Base-by-base conservation (phyloP, 2,888 invertebrate species). In the Baccha elongata region DNA sequence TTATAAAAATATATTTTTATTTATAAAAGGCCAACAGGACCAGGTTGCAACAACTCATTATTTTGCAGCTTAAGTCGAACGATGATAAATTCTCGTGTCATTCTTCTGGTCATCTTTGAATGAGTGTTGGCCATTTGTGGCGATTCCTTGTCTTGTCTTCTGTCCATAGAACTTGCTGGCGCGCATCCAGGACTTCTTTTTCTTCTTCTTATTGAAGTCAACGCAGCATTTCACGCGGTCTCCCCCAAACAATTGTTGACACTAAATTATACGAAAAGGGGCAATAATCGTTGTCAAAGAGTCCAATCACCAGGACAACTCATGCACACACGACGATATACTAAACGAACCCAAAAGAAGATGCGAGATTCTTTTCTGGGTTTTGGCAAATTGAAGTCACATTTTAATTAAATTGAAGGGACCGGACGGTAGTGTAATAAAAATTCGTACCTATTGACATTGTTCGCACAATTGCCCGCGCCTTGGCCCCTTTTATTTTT, bases 251-350 rank as follows among this genome's bases (percentile, higher is more conserved):
- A 83, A 83, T 76, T 83, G 72, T 50, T 83, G 83, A 83, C 83
- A 73, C 83, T 83, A 83, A 83, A 83, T 83, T 83, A 83, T 83
- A 78, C 78, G 83, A 76, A 76, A 75, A 48, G 65, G 35, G 75
- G 58, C 74, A 81, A 81, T 81, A 81, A 81, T 69, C 64, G 74
- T 55, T 74, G 80, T 74, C 80, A 68, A 64, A 55, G 68, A 37
- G 44, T 44, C 72, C 67, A 42, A 40, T 72, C n/a, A n/a, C n/a
- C n/a, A n/a, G n/a, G 81, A 76, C 76, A 76, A 40, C 23, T 10
- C 10, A 67, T 26, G 50, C 11, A 42, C 10, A 26, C 26, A 29
- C 26, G 26, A 35, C 15, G 29, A 35, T 2, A 17, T 21, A 11
- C 11, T 8, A 10, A n/a, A n/a, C n/a, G 17, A 55, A 7, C 8